phyloP scores from a whole-genome alignment of 2,888 invertebrate species.

The Andrena praecox region DNA sequence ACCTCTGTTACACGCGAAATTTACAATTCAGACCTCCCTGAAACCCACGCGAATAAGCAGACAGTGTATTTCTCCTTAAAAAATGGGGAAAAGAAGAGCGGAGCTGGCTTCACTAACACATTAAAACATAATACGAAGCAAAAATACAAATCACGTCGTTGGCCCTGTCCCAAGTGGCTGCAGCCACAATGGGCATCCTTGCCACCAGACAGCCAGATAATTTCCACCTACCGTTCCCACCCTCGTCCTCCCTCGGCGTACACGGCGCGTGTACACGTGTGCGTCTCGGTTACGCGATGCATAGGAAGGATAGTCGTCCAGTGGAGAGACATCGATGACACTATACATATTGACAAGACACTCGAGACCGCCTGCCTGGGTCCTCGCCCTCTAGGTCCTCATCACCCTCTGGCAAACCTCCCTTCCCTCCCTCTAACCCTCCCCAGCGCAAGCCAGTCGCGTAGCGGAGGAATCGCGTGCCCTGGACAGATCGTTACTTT shows the following conservation, averaged over 20 bases:
- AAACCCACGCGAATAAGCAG: background rate
- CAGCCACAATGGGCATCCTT: slow-evolving; percentile 54
- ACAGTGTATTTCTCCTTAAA: background rate
- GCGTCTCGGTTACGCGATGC: slow-evolving; percentile 60
- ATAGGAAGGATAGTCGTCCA: slow-evolving; percentile 77
- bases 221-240: slow-evolving; percentile 31
- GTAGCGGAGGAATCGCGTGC: slow-evolving; percentile 28
- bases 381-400: slow-evolving; percentile 71
- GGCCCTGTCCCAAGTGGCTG: slow-evolving; percentile 48
- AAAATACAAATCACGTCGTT: slow-evolving; percentile 45
- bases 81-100: background rate
- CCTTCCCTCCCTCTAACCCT: slow-evolving; percentile 3
- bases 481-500: slow-evolving; percentile 55
- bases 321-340: slow-evolving; percentile 84
- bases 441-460: slow-evolving; percentile 25
- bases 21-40: background rate
- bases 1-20: no score
- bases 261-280: background rate
- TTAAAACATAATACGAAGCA: slow-evolving; percentile 1
- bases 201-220: slow-evolving; percentile 47
- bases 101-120: background rate
- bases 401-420: slow-evolving; percentile 64
- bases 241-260: background rate
- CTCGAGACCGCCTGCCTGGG: slow-evolving; percentile 81
- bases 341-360: slow-evolving; percentile 85